These are phyloP conservation scores for Enteromius thamalakanensis DNA, from an alignment of 2,797 vertebrate species.

Conservation along the genomic window DNA sequence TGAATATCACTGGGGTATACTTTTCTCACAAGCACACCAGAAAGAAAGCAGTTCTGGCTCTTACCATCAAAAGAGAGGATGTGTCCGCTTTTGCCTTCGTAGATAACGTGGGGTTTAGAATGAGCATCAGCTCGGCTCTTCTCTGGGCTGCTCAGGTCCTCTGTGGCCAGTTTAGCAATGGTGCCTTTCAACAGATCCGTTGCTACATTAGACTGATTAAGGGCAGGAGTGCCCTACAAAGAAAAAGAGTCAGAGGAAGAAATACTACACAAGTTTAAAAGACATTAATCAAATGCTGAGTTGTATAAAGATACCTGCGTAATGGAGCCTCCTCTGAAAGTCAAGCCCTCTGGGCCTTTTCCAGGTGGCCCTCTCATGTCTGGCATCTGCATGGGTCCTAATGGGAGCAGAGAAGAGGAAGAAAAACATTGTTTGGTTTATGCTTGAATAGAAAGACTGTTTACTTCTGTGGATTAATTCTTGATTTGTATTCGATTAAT, in stretches of 20 bases:
- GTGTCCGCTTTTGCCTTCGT: conserved; percentile 96
- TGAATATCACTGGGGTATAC: neutral
- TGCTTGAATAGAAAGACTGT: neutral
- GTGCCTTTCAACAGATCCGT: conserved; percentile 91
- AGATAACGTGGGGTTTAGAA: conserved; percentile 95
- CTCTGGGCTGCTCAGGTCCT: conserved; percentile 87
- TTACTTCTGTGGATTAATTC: neutral
- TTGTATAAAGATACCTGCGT: conserved; percentile 53
- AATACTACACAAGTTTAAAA: neutral
- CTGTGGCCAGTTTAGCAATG: conserved; percentile 88
- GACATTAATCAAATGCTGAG: neutral
- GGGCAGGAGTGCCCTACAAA: conserved; percentile 89
- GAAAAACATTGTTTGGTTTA: neutral
- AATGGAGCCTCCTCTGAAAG: conserved; percentile 59
- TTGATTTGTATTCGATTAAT: neutral
- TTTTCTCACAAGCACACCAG: neutral
- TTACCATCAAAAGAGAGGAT: conserved; percentile 92
- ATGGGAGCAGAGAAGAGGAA: conserved; percentile 17
- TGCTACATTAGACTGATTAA: conserved; percentile 88
- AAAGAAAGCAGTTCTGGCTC: conserved; percentile 48
- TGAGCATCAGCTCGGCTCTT: conserved; percentile 87
- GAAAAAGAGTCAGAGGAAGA: neutral
- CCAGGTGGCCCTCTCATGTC: conserved; percentile 57
- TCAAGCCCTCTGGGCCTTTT: conserved; percentile 50
- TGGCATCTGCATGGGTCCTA: conserved; percentile 56